Evolutionary conservation across 2,888 invertebrate genomes (phyloP), one percentile per base, ranked within the genome.

Genomic region (Taenaris catops): DNA sequence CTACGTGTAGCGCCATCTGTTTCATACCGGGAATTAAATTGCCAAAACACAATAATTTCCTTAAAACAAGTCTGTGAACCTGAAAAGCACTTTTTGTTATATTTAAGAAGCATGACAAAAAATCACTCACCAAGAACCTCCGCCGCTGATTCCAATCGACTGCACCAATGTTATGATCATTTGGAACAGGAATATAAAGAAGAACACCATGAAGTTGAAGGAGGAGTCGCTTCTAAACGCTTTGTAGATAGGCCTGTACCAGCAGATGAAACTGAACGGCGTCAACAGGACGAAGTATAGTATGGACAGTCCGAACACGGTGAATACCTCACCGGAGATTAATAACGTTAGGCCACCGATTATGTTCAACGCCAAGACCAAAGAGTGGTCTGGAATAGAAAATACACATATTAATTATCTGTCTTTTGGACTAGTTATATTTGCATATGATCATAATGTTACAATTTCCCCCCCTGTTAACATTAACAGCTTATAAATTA

Each of bases 171-270:
- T 94, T 35, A 97, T 92, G 38, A 98, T 88, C 64, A 95, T 93
- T 92, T 98, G 98, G 80, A 97, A 95, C 88, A 97, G 95, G 87
- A 98, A 98, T 59, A 99, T 95, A 74, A 99, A 97, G 91, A 99
- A 99, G 89, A 97, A 99, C 34, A 98, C 96, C 96, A 99, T 99
- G 73, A 99, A 99, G 84, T 98, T 99, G 90, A 99, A 97, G 1
- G 99, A 99, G 55, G 98, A 98, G 87, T 99, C 99, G 67, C 95
- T 96, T 66, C 98, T 93, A 89, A 99, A 99, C 46, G 99, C 99
- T 88, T 99, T 99, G 88, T 99, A 99, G 42, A 98, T 95, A 25
- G 99, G 99, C 70, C 99, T 91, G 88, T 97, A 99, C 99, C 99
- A 99, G 80, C 99, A 99, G 18, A 99, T 83, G 74, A 98, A 99